A percentile compares a stretch with the other conserved stretches of the same genome.
phyloP scores from a whole-genome alignment of 1,140 invertebrate genomes.

The Thalassaphorura encarpata region DNA sequence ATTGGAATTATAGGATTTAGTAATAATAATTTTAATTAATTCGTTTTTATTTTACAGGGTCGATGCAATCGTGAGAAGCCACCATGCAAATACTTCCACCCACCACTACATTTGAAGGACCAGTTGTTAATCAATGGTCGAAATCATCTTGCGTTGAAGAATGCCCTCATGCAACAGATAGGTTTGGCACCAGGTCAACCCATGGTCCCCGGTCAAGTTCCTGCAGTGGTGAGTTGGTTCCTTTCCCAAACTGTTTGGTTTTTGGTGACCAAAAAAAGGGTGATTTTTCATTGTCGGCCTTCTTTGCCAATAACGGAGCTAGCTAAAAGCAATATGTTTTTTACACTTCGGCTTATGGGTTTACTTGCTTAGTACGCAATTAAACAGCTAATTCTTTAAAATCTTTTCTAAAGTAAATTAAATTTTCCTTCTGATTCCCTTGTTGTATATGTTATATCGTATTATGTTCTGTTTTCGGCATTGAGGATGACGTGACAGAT shows the following conservation, averaged over 20 bases:
- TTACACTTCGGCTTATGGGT: too few relatives aligned
- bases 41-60: too few relatives aligned
- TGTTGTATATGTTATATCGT: background rate
- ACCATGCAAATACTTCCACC: constrained; percentile 99
- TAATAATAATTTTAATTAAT: too few relatives aligned
- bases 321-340: too few relatives aligned
- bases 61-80: constrained; percentile 99
- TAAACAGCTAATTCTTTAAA: too few relatives aligned
- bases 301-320: background rate
- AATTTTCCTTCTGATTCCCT: constrained; percentile 1
- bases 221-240: constrained; percentile 63
- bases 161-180: constrained; percentile 93
- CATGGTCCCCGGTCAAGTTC: constrained; percentile 79
- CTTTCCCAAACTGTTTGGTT: too few relatives aligned
- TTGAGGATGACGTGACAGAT: too few relatives aligned
- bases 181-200: constrained; percentile 69
- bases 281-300: background rate
- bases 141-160: constrained; percentile 97
- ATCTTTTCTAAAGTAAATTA: too few relatives aligned
- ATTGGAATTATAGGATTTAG: too few relatives aligned
- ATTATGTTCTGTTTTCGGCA: background rate
- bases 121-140: constrained; percentile 98
- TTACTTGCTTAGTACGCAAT: too few relatives aligned
- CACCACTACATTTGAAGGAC: constrained; percentile 98
- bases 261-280: background rate